Percentiles rank a stretch among this genome's conserved stretches.
These are phyloP conservation scores for Schizothorax lantsangensis DNA, from an alignment of 2,797 vertebrate species.

Conservation along the genomic window DNA sequence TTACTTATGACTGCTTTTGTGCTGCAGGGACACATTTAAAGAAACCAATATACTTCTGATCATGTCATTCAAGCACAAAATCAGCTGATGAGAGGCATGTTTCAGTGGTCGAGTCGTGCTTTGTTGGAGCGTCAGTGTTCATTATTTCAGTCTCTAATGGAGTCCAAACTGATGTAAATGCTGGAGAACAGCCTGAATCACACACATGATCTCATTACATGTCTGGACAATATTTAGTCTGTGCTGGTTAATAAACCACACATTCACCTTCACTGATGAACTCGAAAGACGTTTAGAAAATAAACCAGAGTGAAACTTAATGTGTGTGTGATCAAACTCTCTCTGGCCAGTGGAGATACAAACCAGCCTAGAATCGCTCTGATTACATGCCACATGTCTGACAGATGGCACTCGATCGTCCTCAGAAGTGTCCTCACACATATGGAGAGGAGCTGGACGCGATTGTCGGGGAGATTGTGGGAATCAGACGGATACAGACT, in stretches of 20 bases:
- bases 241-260: neutral
- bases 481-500: neutral
- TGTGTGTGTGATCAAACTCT: neutral
- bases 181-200: neutral
- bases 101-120: neutral
- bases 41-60: neutral
- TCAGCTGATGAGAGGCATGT: neutral
- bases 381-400: neutral
- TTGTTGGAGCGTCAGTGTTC: neutral
- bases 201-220: conserved; percentile 1
- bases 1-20: too few relatives aligned
- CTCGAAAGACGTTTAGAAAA: neutral
- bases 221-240: neutral
- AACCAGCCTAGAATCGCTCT: neutral
- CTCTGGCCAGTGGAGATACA: neutral
- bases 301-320: neutral
- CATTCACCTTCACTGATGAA: neutral
- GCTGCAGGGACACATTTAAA: neutral
- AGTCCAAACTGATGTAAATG: neutral
- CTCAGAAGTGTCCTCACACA: conserved; percentile 1
- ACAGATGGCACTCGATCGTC: neutral
- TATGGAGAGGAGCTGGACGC: neutral
- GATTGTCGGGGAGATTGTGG: conserved; percentile 1
- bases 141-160: neutral
- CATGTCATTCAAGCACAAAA: neutral